These are phyloP conservation scores for Mycteria americana DNA, from an alignment of 2,797 vertebrate species.

Conservation along the genomic window DNA sequence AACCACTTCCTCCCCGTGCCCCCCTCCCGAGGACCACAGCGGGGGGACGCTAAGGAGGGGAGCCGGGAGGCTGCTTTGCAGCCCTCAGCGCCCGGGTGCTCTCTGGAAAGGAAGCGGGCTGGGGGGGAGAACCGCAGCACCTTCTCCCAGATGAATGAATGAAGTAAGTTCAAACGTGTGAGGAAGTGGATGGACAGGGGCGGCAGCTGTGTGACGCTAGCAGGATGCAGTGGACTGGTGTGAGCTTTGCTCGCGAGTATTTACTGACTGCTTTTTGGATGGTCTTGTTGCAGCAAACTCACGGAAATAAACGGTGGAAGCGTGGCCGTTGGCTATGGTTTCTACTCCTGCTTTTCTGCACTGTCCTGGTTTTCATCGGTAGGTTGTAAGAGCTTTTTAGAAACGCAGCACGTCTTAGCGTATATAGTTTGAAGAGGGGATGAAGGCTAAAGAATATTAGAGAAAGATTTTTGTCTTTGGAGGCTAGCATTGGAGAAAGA, in stretches of 20 bases:
- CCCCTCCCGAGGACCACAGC: background rate
- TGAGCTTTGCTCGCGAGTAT: background rate
- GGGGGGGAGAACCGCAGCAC: background rate
- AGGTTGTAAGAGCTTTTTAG: background rate
- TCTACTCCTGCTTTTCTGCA: background rate
- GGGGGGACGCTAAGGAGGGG: background rate
- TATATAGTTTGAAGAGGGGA: background rate
- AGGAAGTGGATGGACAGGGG: background rate
- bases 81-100: background rate
- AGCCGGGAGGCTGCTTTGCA: background rate
- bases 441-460: background rate
- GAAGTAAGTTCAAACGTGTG: background rate
- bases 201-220: background rate
- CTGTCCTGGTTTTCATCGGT: background rate
- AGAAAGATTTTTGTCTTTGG: background rate
- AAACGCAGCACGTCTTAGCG: background rate
- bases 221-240: background rate
- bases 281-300: background rate
- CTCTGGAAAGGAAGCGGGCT: background rate
- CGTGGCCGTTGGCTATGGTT: background rate
- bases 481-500: background rate
- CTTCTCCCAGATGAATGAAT: background rate
- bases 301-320: background rate
- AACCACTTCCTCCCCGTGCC: background rate
- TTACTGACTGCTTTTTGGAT: background rate